Conservation (phyloP, 2,113 vertebrate genomes). For the Potamarius usumacintae region DNA sequence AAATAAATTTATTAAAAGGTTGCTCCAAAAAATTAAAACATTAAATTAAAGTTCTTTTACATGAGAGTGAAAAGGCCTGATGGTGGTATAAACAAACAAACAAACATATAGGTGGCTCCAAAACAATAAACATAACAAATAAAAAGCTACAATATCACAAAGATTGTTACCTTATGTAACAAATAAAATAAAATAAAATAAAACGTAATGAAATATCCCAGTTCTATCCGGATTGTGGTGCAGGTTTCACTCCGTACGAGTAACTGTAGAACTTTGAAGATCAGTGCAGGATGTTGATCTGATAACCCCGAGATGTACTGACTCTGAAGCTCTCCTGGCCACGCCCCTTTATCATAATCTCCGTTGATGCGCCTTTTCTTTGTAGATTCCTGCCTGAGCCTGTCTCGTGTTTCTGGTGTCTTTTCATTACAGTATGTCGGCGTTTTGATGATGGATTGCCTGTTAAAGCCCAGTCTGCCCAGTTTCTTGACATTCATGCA, state of each 20-base stretch:
- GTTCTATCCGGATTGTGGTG: not conserved
- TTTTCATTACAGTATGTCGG: not conserved
- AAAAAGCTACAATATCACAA: not conserved
- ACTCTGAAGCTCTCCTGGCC: not conserved
- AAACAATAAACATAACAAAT: not conserved
- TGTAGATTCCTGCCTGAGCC: not conserved
- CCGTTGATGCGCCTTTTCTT: not conserved
- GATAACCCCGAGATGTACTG: not conserved
- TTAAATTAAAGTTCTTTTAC: too few relatives aligned
- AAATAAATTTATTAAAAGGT: too few relatives aligned
- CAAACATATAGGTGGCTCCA: not conserved
- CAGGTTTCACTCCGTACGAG: too few relatives aligned
- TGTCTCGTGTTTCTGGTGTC: not conserved
- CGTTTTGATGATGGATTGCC: slow-evolving; percentile 8
- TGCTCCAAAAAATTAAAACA: too few relatives aligned
- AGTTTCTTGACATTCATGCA: slow-evolving; percentile 18
- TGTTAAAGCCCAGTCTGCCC: not conserved
- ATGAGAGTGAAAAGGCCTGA: too few relatives aligned
- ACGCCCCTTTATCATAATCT: not conserved
- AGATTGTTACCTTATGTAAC: not conserved
- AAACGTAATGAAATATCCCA: not conserved
- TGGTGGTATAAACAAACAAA: not conserved
- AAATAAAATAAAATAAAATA: not conserved
- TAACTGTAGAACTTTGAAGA: not conserved
- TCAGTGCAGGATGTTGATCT: not conserved